phyloP scores from a whole-genome alignment of 2,888 invertebrate species.

The Cheilosia scutellata region DNA sequence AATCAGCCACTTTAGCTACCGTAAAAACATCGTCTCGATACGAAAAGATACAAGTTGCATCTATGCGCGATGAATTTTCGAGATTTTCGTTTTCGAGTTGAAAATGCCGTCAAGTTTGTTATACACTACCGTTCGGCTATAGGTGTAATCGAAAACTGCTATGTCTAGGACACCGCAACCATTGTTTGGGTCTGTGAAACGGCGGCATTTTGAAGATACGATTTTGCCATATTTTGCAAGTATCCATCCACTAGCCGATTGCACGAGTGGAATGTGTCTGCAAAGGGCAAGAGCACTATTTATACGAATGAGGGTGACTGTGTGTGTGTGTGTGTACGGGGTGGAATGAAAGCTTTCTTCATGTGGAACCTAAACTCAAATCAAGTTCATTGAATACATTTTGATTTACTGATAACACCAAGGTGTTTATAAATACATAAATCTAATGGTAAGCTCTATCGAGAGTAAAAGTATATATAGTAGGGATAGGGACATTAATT shows the following conservation, averaged over 20 bases:
- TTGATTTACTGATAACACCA: constrained; percentile 5
- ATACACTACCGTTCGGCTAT: constrained; percentile 49
- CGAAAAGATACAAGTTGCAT: constrained; percentile 18
- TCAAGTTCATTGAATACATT: constrained; percentile 42
- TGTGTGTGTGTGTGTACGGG: constrained; percentile 4
- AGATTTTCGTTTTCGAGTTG: background rate
- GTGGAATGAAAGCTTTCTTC: constrained; percentile 53
- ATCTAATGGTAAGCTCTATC: background rate
- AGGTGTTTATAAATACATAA: background rate
- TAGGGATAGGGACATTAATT: background rate
- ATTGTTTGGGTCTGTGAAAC: constrained; percentile 58
- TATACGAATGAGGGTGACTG: background rate
- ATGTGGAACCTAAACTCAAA: constrained; percentile 51
- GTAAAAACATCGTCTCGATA: background rate
- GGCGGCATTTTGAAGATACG: constrained; percentile 43
- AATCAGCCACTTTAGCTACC: constrained; percentile 8
- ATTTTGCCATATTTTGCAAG: constrained; percentile 23
- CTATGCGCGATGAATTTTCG: constrained; percentile 11
- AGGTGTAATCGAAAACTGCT: constrained; percentile 61
- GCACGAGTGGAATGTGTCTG: constrained; percentile 48
- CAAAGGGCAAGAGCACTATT: constrained; percentile 15
- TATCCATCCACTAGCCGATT: background rate
- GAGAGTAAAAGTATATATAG: background rate
- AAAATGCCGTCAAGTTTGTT: constrained; percentile 5
- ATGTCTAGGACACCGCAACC: constrained; percentile 55